phyloP scores from a whole-genome alignment of 2,888 invertebrate genomes.

The Agonum fuliginosum region DNA sequence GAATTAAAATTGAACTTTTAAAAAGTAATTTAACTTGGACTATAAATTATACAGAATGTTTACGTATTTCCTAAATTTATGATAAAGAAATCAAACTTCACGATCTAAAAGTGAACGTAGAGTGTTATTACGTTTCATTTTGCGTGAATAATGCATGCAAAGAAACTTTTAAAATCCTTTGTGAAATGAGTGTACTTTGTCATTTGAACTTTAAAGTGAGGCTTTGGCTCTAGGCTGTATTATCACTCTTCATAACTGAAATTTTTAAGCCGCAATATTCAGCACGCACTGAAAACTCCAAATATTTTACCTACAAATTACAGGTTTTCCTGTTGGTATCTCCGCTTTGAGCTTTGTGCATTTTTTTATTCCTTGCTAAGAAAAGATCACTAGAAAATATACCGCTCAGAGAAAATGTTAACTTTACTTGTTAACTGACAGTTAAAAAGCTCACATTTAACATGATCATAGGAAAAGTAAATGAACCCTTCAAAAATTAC shows the following conservation, averaged over 20 bases:
- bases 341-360: too few relatives aligned
- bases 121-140: conserved; percentile 18
- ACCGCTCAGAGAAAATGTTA: too few relatives aligned
- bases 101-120: conserved; percentile 20
- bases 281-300: conserved; percentile 20
- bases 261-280: conserved; percentile 25
- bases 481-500: too few relatives aligned
- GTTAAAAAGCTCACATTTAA: too few relatives aligned
- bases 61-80: conserved; percentile 7
- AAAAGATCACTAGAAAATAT: too few relatives aligned
- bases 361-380: too few relatives aligned
- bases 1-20: too few relatives aligned
- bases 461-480: too few relatives aligned
- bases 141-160: conserved; percentile 39
- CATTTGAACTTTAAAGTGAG: conserved; percentile 39
- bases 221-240: background rate
- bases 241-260: conserved; percentile 28
- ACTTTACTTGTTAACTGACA: too few relatives aligned
- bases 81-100: background rate
- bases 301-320: conserved; percentile 33
- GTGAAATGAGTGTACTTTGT: conserved; percentile 42
- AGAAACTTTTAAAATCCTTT: conserved; percentile 47
- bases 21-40: too few relatives aligned
- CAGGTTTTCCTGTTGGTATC: conserved; percentile 1
- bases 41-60: too few relatives aligned